phyloP scores from a whole-genome alignment of 2,888 invertebrate genomes.

The Thalpophila matura region DNA sequence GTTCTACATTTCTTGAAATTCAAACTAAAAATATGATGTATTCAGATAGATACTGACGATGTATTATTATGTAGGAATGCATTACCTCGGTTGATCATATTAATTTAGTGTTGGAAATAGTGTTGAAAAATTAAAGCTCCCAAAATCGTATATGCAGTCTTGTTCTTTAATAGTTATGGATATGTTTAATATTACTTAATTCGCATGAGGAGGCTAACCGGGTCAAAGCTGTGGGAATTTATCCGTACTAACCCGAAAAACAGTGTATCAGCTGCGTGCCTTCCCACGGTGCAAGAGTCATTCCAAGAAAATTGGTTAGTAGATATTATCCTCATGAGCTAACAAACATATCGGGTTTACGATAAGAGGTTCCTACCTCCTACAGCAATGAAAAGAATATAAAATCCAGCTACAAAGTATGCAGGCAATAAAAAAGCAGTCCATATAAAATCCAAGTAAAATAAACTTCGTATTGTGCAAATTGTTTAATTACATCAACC shows the following conservation, averaged over 20 bases:
- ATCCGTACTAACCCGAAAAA: slow-evolving; percentile 34
- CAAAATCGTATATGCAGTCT: too few relatives aligned
- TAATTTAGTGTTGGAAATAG: too few relatives aligned
- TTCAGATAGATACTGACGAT: too few relatives aligned
- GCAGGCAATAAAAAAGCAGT: not conserved
- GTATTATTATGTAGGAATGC: too few relatives aligned
- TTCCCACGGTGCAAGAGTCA: slow-evolving; percentile 58
- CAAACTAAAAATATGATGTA: too few relatives aligned
- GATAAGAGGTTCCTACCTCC: slow-evolving; percentile 20
- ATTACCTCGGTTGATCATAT: too few relatives aligned
- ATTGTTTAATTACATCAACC: too few relatives aligned
- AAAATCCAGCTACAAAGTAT: slow-evolving; percentile 2
- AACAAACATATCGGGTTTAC: slow-evolving; percentile 58
- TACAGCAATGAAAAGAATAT: slow-evolving; percentile 18
- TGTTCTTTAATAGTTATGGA: not conserved
- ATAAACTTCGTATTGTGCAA: too few relatives aligned
- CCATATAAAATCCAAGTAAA: not conserved
- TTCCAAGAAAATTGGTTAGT: slow-evolving; percentile 52
- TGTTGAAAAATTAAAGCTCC: too few relatives aligned
- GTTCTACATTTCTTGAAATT: too few relatives aligned
- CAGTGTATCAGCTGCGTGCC: slow-evolving; percentile 42
- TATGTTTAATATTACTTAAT: not conserved
- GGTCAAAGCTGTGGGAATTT: not conserved
- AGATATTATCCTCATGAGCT: slow-evolving; percentile 51
- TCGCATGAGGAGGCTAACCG: slow-evolving; percentile 1